Percentiles rank a stretch among this genome's conserved stretches.
phyloP scores from a whole-genome alignment of 1,140 invertebrate species.

The Aradophagus sp. region DNA sequence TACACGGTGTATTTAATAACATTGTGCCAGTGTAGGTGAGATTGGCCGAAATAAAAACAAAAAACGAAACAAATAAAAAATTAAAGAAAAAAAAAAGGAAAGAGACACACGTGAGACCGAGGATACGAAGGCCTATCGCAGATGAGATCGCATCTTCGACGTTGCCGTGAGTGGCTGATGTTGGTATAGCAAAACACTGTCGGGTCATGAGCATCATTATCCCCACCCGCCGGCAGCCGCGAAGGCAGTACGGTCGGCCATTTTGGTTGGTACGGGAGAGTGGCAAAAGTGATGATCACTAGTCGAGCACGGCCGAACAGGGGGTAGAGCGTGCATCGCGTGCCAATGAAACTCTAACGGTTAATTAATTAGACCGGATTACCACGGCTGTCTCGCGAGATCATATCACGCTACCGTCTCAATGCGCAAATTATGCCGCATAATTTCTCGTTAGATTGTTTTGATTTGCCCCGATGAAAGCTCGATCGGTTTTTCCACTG shows the following conservation, averaged over 20 bases:
- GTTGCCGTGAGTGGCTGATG: constrained; percentile 64
- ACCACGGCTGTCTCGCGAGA: constrained; percentile 58
- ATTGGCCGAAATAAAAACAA: too few relatives aligned
- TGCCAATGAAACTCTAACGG: constrained; percentile 68
- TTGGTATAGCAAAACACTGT: constrained; percentile 74
- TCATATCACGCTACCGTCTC: constrained; percentile 54
- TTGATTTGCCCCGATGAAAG: constrained; percentile 30
- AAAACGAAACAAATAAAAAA: too few relatives aligned
- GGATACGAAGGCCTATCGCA: constrained; percentile 67
- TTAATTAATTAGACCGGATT: constrained; percentile 71
- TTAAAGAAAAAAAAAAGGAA: too few relatives aligned
- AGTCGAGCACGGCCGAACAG: constrained; percentile 44
- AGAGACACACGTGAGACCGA: constrained; percentile 50
- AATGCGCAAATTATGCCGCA: constrained; percentile 43
- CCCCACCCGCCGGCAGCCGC: constrained; percentile 62
- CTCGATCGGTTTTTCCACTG: too few relatives aligned
- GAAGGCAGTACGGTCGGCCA: constrained; percentile 68
- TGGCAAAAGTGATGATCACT: constrained; percentile 60
- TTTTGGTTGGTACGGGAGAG: constrained; percentile 68
- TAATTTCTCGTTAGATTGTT: constrained; percentile 45
- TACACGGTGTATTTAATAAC: too few relatives aligned
- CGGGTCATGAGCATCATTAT: constrained; percentile 74
- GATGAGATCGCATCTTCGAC: constrained; percentile 69
- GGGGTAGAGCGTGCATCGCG: constrained; percentile 64
- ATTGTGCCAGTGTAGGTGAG: too few relatives aligned